A percentile compares a stretch with the other conserved stretches of the same genome.
Evolutionary conservation across 1,140 invertebrate species (phyloP).

Genomic region (Drosophila persimilis): DNA sequence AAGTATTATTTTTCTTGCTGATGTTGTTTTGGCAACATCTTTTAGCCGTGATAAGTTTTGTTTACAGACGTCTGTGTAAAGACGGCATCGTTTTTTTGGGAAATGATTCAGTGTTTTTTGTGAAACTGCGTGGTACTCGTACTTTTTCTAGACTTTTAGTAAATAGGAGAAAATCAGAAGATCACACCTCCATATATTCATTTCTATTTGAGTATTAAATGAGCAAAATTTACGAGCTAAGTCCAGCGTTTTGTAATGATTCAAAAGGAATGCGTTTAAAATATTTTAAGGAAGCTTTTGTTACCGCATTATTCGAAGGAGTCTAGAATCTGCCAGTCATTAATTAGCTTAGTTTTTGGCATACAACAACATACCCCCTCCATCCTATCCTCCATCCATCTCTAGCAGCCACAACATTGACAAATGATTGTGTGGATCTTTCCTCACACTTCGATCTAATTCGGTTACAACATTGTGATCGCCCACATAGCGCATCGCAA

Average conservation of each 20-base stretch:
- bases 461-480: conserved; percentile 38
- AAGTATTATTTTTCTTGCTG: conserved; percentile 35
- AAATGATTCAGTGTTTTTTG: conserved; percentile 5
- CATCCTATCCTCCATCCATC: not conserved
- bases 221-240: too few relatives aligned
- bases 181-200: too few relatives aligned
- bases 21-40: conserved; percentile 12
- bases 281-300: too few relatives aligned
- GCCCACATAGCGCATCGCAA: conserved; percentile 61
- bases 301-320: too few relatives aligned
- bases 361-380: not conserved
- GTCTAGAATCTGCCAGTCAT: too few relatives aligned
- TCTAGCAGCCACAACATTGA: conserved; percentile 11
- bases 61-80: conserved; percentile 6
- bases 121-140: conserved; percentile 4
- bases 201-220: too few relatives aligned
- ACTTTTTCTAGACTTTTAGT: too few relatives aligned
- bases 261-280: too few relatives aligned
- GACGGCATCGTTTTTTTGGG: conserved; percentile 12
- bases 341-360: too few relatives aligned
- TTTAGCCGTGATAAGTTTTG: conserved; percentile 23
- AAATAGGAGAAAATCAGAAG: too few relatives aligned
- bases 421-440: conserved; percentile 22
- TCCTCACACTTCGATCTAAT: conserved; percentile 28
- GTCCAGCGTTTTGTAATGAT: too few relatives aligned